Evolutionary conservation across 2,888 invertebrate species (phyloP), one percentile per base, ranked within the genome.

Genomic region (Pyrgus malvae): DNA sequence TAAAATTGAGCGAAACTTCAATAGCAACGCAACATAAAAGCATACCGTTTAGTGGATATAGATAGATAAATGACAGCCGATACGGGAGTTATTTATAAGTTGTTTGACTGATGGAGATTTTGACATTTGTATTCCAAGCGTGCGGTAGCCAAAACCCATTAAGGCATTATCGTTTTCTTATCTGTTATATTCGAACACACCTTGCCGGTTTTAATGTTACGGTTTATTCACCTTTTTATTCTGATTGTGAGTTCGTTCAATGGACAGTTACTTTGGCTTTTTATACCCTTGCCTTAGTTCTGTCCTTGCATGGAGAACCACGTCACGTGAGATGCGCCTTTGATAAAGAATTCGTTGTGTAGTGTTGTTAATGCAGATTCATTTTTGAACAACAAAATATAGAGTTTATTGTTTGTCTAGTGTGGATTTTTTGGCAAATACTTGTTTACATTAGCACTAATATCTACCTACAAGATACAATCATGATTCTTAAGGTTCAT

Each of bases 101-200:
- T 61, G 46, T 57, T 58, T 66, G 67, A 68, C 56, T 64, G 63
- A 66, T 62, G 60, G 60, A 55, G 61, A 61, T 59, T 66, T 65
- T 60, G 62, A 61, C 61, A 59, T 61, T 54, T 55, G 58, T 57
- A 46, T 54, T 62, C 62, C 55, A 61, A 50, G 55, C 60, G 61
- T 63, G 60, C 68, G 64, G 70, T 68, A 66, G 72, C 67, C 57
- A 55, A 55, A 55, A 63, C 62, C 69, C 69, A 76, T 78, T 78
- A 68, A 69, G 74, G 74, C 74, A 65, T 72, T 80, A 75, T 76
- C 76, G 56, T 64, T 54, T 56, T 67, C 61, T 69, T 74, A 74
- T 72, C 73, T 69, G 53, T 59, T 50, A 63, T 65, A 69, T 69
- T 67, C 61, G 64, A 68, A 65, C 67, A 69, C 71, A 69, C 66